Base-by-base conservation (phyloP, 2,797 vertebrate genomes). In the Poliocrania exsul region DNA sequence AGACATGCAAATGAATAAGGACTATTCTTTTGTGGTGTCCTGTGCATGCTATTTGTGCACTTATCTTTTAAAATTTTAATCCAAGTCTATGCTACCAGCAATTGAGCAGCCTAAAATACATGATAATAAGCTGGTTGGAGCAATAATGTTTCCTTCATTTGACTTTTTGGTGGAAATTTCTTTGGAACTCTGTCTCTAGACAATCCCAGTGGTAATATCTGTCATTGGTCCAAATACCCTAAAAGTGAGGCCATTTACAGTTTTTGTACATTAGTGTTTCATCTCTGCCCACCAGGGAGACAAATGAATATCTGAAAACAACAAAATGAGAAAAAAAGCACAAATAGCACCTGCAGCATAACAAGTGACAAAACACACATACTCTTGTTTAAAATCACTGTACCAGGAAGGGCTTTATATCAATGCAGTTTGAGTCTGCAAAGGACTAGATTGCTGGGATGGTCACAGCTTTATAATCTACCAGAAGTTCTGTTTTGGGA, bases 31-130 rank as follows among this genome's bases (percentile, higher is more conserved):
- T 51, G 38, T 1, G 0, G 13, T 37, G 38, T 28, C 19, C 28
- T 61, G 11, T 61, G 47, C 0, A 0, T 3, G 4, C 5, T 10
- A 2, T 75, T 81, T 37, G 46, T 7, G 14, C 12, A 11, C 11
- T 54, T 40, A 10, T 3, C 40, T 86, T 61, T 8, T 53, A 7
- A 62, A 66, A 31, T 61, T 62, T 75, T 81, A 66, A 69, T 5
- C 25, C 51, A 42, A 86, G 17, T 6, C 24, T 57, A 5, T 5
- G 9, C 40, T 51, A 19, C 7, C 29, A 81, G 62, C 29, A 24
- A 46, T 11, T 25, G n/a, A 6, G 24, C 25, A 81, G 69, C 47
- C 29, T 33, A 70, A 81, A 81, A 70, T 37, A 38, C 7, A 31
- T 6, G 8, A 17, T 25, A 74, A 33, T 24, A 54, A 47, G 5